Evolutionary conservation across 2,113 vertebrate species (phyloP).

Genomic region (Toxostoma redivivum): DNA sequence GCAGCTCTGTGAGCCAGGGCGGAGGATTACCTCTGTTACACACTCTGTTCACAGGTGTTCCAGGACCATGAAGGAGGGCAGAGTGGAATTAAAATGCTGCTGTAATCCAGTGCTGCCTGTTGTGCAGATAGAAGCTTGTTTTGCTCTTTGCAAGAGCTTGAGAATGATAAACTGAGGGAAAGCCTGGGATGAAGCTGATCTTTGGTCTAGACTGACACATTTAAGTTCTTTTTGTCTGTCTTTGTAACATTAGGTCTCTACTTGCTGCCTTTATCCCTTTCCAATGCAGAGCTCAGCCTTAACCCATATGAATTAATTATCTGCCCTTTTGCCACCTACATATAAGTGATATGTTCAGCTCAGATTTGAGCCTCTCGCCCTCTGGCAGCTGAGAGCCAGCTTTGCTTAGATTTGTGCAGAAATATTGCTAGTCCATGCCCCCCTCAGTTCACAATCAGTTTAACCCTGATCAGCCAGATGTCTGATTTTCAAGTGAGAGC

Average conservation of each 20-base stretch:
- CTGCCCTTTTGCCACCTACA: accelerated
- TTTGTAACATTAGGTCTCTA: background rate
- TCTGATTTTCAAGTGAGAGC: background rate
- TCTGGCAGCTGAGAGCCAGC: background rate
- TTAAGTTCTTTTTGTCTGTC: background rate
- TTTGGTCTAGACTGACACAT: accelerated
- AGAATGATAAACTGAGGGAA: background rate
- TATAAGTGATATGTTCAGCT: background rate
- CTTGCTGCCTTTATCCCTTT: background rate
- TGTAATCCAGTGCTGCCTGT: background rate
- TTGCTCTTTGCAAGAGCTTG: background rate
- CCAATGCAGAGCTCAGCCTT: background rate
- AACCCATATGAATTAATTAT: background rate
- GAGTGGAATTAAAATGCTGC: background rate
- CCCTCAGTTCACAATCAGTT: accelerated
- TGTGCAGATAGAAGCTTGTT: background rate
- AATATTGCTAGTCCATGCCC: background rate
- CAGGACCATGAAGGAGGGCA: background rate
- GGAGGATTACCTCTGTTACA: background rate
- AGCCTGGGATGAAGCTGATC: background rate
- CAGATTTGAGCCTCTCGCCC: background rate
- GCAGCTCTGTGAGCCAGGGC: background rate
- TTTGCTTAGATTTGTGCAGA: background rate
- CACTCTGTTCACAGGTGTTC: background rate
- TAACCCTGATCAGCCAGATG: accelerated